These are phyloP conservation scores for Abrostola tripartita DNA, from an alignment of 2,888 invertebrate species.

Conservation along the genomic window DNA sequence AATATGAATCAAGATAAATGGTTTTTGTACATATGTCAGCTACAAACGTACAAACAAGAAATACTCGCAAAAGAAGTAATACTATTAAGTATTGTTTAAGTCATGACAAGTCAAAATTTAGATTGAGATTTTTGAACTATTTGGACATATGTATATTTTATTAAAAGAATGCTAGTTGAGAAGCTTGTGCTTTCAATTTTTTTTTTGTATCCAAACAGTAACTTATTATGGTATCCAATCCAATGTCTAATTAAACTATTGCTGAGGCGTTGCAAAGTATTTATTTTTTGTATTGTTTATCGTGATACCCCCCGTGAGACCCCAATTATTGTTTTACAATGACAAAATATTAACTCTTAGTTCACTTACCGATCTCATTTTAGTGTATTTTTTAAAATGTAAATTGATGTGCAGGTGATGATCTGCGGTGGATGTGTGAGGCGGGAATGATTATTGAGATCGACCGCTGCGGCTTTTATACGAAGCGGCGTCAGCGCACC, in stretches of 20 bases:
- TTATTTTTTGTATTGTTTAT: neutral
- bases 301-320: too few relatives aligned
- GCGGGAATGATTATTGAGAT: conserved; percentile 87
- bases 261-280: neutral
- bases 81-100: conserved; percentile 51
- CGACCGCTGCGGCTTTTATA: conserved; percentile 81
- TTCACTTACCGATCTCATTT: conserved; percentile 85
- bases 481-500: conserved; percentile 68
- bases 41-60: conserved; percentile 43
- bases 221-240: too few relatives aligned
- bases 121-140: neutral
- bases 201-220: too few relatives aligned
- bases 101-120: conserved; percentile 29
- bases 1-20: conserved; percentile 58
- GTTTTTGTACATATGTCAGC: conserved; percentile 42
- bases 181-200: too few relatives aligned
- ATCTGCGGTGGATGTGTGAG: conserved; percentile 80
- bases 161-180: too few relatives aligned
- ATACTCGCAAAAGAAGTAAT: conserved; percentile 16
- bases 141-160: too few relatives aligned
- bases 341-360: conserved; percentile 37
- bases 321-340: conserved; percentile 11
- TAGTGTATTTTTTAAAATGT: conserved; percentile 61
- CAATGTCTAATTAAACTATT: too few relatives aligned
- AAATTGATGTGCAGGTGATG: conserved; percentile 66